Base-by-base conservation (phyloP, 92 coral and sea anemone genomes). In the Umimayanthus chanpuru region DNA sequence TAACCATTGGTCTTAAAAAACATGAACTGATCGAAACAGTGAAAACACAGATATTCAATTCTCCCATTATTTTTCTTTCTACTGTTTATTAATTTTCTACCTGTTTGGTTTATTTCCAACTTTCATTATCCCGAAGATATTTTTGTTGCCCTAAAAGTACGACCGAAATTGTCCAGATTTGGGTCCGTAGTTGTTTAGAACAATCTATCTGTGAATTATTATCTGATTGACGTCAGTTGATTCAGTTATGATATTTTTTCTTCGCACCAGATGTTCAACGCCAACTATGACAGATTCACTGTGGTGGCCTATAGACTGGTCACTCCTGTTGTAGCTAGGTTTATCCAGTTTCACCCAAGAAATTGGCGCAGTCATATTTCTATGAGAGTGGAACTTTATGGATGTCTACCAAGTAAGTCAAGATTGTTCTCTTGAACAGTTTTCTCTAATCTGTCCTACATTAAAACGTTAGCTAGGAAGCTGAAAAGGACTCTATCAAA, bases 321-420 rank as follows among this genome's bases (percentile, higher is more conserved):
- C 18, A 44, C 58, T 64, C 78, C 87, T 26, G 32, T 83, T 6
- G 74, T 67, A 43, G 78, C 87, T 43, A 79, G 87, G 26, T 68
- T 83, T 70, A 36, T 83, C 78, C 78, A 70, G 43, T 68, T 83
- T 49, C 87, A 83, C 18, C 79, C 79, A 6, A 83, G 77, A 70
- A 50, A 79, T 25, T 83, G 87, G 87, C 87, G 77, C 32, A 83
- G 87, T 44, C 87, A 83, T 30, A 83, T 83, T 70, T 71, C 87
- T 3, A 40, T 83, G 43, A 83, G 87, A 29, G 79, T 83, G 4
- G 87, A 83, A 70, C 76, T 83, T 36, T 83, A 83, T 49, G 87
- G 87, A 44, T 83, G 87, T 71, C 39, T 83, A 43, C 87, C 65
- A 83, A 61, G 87, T 83, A 83, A 28, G 41, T 75, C 26, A 25